These are phyloP conservation scores for Anguilla marmorata DNA, from an alignment of 2,797 vertebrate genomes.

Conservation along the genomic window DNA sequence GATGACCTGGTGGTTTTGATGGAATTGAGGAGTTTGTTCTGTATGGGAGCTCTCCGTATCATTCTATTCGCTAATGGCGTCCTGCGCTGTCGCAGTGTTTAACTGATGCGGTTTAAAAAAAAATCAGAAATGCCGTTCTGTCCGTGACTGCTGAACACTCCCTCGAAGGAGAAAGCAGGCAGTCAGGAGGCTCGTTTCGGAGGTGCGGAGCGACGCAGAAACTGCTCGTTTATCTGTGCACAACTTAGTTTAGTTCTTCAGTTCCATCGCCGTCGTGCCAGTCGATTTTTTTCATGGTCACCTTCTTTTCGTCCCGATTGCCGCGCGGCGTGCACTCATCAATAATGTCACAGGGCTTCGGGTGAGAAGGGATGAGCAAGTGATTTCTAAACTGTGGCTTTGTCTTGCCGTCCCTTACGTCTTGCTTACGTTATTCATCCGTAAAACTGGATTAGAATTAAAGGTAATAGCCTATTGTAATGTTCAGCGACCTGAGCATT, in stretches of 20 bases:
- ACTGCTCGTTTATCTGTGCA: not conserved
- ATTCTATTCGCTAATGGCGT: not conserved
- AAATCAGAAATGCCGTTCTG: not conserved
- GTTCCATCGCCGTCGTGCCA: not conserved
- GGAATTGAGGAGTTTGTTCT: not conserved
- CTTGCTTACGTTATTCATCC: not conserved
- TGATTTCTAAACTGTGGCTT: not conserved
- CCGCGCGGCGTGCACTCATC: not conserved
- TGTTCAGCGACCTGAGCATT: not conserved
- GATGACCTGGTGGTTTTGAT: not conserved
- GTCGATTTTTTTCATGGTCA: not conserved
- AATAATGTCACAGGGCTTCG: not conserved
- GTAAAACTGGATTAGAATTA: not conserved
- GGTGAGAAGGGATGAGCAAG: not conserved
- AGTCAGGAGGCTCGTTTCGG: not conserved
- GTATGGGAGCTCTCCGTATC: not conserved
- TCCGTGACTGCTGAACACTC: not conserved
- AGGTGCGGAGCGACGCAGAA: not conserved
- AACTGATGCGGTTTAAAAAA: not conserved
- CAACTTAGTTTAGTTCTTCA: not conserved
- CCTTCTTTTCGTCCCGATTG: not conserved
- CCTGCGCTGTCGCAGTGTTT: not conserved
- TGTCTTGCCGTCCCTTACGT: not conserved
- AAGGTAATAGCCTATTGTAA: not conserved
- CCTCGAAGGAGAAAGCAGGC: not conserved